Evolutionary conservation across 2,888 invertebrate species (phyloP).

Genomic region (Notodonta ziczac): DNA sequence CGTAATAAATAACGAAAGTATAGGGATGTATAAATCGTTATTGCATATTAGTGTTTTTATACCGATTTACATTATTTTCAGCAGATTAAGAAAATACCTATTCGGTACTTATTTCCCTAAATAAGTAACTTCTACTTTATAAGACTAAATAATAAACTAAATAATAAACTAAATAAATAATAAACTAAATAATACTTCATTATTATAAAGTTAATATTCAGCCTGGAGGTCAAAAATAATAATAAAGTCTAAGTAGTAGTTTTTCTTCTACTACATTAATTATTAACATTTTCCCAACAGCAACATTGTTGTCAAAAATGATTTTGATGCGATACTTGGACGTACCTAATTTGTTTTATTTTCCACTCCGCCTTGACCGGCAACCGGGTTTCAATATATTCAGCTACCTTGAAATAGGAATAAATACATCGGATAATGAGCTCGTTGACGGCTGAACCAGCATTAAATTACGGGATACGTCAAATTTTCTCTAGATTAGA

Average conservation of each 20-base stretch:
- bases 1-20: neutral
- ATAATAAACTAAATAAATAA: no score
- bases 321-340: neutral
- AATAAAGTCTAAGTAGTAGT: neutral
- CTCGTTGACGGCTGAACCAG: neutral
- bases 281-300: slow-evolving; percentile 16
- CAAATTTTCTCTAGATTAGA: neutral
- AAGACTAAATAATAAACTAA: no score
- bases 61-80: no score
- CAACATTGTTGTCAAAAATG: slow-evolving; percentile 10
- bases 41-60: no score
- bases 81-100: no score
- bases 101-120: no score
- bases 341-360: slow-evolving; percentile 23
- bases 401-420: slow-evolving; percentile 36
- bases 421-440: slow-evolving; percentile 36
- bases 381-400: slow-evolving; percentile 34
- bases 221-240: neutral
- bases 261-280: neutral
- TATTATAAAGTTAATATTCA: neutral
- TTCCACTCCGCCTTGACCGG: slow-evolving; percentile 31
- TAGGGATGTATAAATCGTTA: no score
- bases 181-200: no score
- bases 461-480: neutral
- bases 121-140: no score